These are phyloP conservation scores for Heptranchias perlo DNA, from an alignment of 2,113 vertebrate genomes.

Conservation along the genomic window DNA sequence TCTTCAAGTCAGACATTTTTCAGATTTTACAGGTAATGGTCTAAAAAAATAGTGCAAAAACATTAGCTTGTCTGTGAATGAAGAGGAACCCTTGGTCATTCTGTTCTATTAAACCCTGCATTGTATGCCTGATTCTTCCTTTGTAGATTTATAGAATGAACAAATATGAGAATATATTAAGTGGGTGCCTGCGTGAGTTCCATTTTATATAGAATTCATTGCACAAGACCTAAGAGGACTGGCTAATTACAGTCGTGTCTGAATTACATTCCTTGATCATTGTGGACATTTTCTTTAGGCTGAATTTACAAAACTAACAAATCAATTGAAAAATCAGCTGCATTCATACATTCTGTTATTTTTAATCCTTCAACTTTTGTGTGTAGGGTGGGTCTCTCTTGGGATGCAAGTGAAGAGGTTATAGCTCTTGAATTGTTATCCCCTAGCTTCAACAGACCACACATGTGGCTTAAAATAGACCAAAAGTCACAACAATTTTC, in stretches of 20 bases:
- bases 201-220: neutral
- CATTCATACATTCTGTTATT: neutral
- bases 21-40: neutral
- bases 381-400: neutral
- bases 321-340: neutral
- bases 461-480: neutral
- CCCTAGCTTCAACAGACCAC: neutral
- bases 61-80: neutral
- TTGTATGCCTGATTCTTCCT: neutral
- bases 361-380: neutral
- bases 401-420: neutral
- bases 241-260: neutral
- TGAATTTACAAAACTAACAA: neutral
- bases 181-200: neutral
- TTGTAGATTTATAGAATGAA: neutral
- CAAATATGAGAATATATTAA: neutral
- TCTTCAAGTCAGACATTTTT: neutral
- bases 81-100: neutral
- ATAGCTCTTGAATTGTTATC: neutral
- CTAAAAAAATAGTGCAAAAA: neutral
- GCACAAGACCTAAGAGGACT: neutral
- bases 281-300: neutral
- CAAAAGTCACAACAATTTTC: neutral
- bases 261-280: neutral
- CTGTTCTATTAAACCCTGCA: neutral